These are phyloP conservation scores for Sebastes iracundus DNA, from an alignment of 2,797 vertebrate genomes.

Conservation along the genomic window DNA sequence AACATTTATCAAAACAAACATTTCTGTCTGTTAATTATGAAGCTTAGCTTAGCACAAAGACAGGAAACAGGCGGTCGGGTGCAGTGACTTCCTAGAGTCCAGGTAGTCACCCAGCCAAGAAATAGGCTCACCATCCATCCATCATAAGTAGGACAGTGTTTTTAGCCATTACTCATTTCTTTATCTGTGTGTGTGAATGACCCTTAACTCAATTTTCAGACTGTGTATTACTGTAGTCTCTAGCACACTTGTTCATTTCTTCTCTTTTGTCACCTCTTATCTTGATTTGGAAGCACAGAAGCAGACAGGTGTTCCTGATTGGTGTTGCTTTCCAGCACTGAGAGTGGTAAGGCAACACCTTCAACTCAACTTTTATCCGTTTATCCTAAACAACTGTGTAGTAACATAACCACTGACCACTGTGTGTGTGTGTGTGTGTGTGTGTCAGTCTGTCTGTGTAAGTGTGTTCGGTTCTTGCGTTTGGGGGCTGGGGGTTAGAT, in stretches of 20 bases:
- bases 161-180: neutral
- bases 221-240: neutral
- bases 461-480: constrained; percentile 72
- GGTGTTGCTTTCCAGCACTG: constrained; percentile 48
- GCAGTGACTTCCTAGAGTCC: too few species aligned
- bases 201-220: constrained; percentile 7
- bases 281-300: constrained; percentile 58
- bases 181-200: neutral
- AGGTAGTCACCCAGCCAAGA: too few species aligned
- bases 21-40: too few species aligned
- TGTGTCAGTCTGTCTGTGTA: constrained; percentile 34
- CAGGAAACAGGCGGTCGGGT: too few species aligned
- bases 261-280: constrained; percentile 63
- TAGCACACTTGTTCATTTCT: constrained; percentile 50
- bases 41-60: too few species aligned
- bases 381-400: constrained; percentile 75
- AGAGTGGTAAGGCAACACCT: constrained; percentile 70
- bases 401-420: constrained; percentile 64
- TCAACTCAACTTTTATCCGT: constrained; percentile 60
- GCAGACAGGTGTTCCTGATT: constrained; percentile 70
- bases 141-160: neutral
- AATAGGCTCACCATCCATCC: neutral
- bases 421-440: constrained; percentile 37
- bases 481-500: constrained; percentile 78
- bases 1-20: too few species aligned